Base-by-base conservation (phyloP, 64 coral and sea anemone species). In the Orbicella faveolata region DNA sequence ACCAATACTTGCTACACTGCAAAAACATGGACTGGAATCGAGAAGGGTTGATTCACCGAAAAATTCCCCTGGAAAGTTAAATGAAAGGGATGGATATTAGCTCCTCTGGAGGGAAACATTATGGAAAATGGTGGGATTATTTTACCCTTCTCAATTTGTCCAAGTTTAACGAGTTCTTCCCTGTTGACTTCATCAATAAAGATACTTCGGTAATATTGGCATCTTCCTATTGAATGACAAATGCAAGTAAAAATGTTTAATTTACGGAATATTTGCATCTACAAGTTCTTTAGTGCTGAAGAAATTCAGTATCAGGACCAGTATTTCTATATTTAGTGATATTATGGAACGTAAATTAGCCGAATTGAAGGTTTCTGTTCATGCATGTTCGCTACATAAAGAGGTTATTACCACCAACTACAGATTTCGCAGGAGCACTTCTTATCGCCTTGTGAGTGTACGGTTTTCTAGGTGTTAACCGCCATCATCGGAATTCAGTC, bases 111-210 rank as follows among this genome's bases (percentile, higher is more conserved):
- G 1, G 35, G 0, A 37, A 64, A 86, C 35, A 52, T 3, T 14
- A 11, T 9, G 12, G 19, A 19, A 74, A 30, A 25, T 70, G 67
- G n/a, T 70, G 6, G n/a, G 25, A 70, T 70, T 6, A 70, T n/a
- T 78, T 23, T 53, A 95, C 97, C 97, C 90, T 96, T 64, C 86
- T 99, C 97, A 36, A 99, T 90, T 34, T 95, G 94, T 76, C 97
- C 97, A 21, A 99, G 91, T 87, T 89, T 96, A 0, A 99, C 94
- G 2, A 99, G 34, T 52, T 99, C 97, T 20, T 84, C 77, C 76
- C 97, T 77, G 8, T 89, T 88, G 18, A 91, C 94, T 34, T 99
- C 89, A 3, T 93, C 83, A 30, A 99, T 93, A 73, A 79, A 93
- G 11, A 99, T 62, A 19, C 89, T 92, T 76, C 97, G 78, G 52